Evolutionary conservation across 2,888 invertebrate genomes (phyloP).

Genomic region (Quadroppia sp.): DNA sequence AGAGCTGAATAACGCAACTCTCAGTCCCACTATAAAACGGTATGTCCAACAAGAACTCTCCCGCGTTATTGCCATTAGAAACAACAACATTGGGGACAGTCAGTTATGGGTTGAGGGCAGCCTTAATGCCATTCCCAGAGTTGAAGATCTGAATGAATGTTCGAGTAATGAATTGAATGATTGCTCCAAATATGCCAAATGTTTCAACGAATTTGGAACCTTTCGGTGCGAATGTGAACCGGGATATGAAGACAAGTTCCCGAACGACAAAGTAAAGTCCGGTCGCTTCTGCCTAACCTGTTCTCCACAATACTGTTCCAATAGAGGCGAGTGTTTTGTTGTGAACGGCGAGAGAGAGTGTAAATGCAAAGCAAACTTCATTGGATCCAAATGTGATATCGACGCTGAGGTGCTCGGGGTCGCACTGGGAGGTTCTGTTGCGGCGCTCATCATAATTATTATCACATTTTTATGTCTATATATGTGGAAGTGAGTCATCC

Average conservation of each 20-base stretch:
- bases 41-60: conserved; percentile 78
- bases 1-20: conserved; percentile 59
- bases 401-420: conserved; percentile 88
- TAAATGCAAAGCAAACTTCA: conserved; percentile 62
- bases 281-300: conserved; percentile 58
- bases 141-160: conserved; percentile 77
- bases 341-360: conserved; percentile 69
- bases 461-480: conserved; percentile 78
- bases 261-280: conserved; percentile 56
- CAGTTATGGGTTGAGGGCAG: conserved; percentile 61
- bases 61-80: conserved; percentile 73
- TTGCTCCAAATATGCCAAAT: conserved; percentile 71
- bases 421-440: conserved; percentile 81
- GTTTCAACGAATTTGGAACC: conserved; percentile 77
- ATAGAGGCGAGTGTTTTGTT: conserved; percentile 77
- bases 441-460: conserved; percentile 81
- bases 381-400: conserved; percentile 80
- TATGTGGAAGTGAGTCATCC: conserved; percentile 72
- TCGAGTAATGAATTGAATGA: conserved; percentile 74
- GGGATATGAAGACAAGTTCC: conserved; percentile 70
- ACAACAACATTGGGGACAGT: conserved; percentile 82
- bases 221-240: conserved; percentile 70
- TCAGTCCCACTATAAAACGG: conserved; percentile 63
- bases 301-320: conserved; percentile 69
- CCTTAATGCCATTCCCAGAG: conserved; percentile 44